These are phyloP conservation scores for Diplosoma virens DNA, from an alignment of 23 tunicate genomes.

Conservation along the genomic window DNA sequence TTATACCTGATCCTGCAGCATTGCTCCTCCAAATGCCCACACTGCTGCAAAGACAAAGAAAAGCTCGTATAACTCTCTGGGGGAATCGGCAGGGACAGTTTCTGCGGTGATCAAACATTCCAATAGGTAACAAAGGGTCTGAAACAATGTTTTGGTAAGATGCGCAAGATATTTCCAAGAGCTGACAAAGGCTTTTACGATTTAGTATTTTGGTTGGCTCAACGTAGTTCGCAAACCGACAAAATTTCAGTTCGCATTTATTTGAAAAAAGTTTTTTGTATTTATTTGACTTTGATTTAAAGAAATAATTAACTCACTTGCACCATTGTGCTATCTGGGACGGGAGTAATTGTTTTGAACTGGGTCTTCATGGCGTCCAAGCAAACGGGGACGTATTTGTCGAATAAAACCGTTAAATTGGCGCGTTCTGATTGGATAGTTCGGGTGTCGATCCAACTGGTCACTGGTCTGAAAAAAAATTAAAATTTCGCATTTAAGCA, in stretches of 20 bases:
- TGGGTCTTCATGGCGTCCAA: conserved; percentile 78
- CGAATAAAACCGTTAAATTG: conserved; percentile 76
- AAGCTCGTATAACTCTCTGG: conserved; percentile 82
- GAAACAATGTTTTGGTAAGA: no score
- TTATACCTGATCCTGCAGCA: conserved; percentile 82
- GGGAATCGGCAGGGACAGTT: conserved; percentile 83
- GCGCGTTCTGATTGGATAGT: conserved; percentile 85
- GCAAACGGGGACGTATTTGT: conserved; percentile 89
- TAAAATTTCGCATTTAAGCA: background rate
- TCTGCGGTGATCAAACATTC: conserved; percentile 85
- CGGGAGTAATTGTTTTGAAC: conserved; percentile 84
- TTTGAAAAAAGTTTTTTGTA: background rate
- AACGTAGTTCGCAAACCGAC: no score
- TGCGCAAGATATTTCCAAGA: no score
- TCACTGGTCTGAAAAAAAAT: conserved; percentile 67
- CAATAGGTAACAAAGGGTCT: conserved; percentile 83
- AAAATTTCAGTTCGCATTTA: background rate
- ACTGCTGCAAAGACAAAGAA: conserved; percentile 94
- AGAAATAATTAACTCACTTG: conserved; percentile 83
- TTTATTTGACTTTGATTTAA: no score
- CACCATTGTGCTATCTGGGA: conserved; percentile 88
- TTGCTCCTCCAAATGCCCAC: conserved; percentile 93
- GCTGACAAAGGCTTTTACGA: no score
- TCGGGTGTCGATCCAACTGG: conserved; percentile 89
- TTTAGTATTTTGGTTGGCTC: no score